Conservation (phyloP, 2,113 vertebrate genomes). For the Benitochromis conjunctus region DNA sequence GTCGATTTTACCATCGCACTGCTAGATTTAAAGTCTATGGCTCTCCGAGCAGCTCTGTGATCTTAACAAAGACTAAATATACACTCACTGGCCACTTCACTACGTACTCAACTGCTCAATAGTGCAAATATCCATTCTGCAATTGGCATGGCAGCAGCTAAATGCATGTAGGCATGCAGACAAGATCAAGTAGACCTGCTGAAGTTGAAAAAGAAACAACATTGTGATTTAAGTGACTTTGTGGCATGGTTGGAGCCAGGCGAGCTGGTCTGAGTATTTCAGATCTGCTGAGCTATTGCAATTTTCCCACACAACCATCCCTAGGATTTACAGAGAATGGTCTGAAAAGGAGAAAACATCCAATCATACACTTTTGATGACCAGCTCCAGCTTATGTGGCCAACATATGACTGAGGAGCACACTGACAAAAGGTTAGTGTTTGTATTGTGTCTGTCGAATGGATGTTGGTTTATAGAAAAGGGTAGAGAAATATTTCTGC, state of each 20-base stretch:
- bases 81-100: not conserved
- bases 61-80: not conserved
- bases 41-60: not conserved
- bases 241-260: not conserved
- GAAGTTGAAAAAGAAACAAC: not conserved
- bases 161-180: not conserved
- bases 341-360: accelerated
- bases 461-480: not conserved
- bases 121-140: not conserved
- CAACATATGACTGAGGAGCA: not conserved
- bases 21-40: too few species aligned
- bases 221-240: not conserved
- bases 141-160: not conserved
- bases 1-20: not conserved
- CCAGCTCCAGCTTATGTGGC: not conserved
- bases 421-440: not conserved
- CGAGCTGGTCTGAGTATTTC: not conserved
- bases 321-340: not conserved
- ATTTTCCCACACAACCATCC: not conserved
- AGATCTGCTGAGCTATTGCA: not conserved
- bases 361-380: not conserved
- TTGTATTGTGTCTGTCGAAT: not conserved
- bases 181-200: not conserved
- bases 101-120: too few species aligned
- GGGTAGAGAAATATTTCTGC: not conserved